Evolutionary conservation across 2,797 vertebrate genomes (phyloP).

Genomic region (Spinus pinus): DNA sequence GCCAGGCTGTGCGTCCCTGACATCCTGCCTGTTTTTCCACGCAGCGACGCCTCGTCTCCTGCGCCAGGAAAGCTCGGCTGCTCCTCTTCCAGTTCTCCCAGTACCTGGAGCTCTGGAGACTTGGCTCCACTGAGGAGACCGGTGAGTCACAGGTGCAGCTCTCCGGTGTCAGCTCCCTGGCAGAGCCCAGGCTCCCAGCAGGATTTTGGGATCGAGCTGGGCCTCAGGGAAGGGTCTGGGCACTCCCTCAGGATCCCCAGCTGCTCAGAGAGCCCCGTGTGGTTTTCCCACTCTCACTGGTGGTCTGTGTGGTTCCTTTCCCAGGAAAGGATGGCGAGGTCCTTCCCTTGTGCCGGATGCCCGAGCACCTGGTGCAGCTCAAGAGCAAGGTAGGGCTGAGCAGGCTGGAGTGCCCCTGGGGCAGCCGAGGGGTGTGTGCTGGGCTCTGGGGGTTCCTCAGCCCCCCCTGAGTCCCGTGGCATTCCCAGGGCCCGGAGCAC

Average conservation of each 20-base stretch:
- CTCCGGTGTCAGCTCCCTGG: fast-evolving
- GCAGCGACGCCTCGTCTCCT: conserved; percentile 84
- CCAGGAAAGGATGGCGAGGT: conserved; percentile 83
- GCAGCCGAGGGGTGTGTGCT: fast-evolving
- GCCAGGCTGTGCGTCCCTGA: neutral
- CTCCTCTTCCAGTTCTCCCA: conserved; percentile 92
- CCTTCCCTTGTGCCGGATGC: conserved; percentile 82
- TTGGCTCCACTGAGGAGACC: conserved; percentile 83
- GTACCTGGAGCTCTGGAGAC: conserved; percentile 90
- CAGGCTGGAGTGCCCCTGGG: neutral
- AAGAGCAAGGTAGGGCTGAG: conserved; percentile 87
- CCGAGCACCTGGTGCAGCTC: conserved; percentile 90
- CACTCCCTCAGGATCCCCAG: neutral
- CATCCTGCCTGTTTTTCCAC: neutral
- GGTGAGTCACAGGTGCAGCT: conserved; percentile 71
- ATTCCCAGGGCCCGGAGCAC: conserved; percentile 84
- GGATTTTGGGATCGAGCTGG: neutral
- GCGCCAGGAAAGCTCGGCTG: conserved; percentile 84
- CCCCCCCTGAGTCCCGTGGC: neutral
- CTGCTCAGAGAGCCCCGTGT: fast-evolving
- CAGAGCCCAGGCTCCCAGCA: fast-evolving
- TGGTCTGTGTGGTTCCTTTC: fast-evolving
- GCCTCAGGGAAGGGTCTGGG: neutral
- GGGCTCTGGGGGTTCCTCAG: neutral
- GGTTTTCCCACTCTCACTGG: neutral